Conservation (phyloP, 1,140 invertebrate species). For the Leptoteleia sp. region DNA sequence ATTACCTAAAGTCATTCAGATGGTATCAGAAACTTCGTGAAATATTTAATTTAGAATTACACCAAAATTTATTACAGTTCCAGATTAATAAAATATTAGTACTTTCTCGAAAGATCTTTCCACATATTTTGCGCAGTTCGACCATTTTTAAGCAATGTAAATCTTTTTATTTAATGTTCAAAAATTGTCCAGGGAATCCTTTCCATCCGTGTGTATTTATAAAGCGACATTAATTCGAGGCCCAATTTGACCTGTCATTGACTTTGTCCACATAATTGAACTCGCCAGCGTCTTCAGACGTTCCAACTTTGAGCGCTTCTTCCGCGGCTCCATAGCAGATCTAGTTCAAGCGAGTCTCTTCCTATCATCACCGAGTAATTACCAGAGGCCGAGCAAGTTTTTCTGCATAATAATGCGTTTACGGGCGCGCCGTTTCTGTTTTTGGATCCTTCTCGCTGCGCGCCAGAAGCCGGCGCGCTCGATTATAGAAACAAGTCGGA, state of each 20-base stretch:
- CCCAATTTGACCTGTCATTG: slow-evolving; percentile 5
- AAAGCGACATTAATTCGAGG: not conserved
- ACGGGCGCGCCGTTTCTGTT: slow-evolving; percentile 24
- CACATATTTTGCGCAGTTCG: too few relatives aligned
- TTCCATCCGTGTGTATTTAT: too few relatives aligned
- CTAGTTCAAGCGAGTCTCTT: slow-evolving; percentile 8
- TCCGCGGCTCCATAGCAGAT: slow-evolving; percentile 12
- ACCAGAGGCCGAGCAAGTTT: slow-evolving; percentile 4
- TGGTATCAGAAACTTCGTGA: too few relatives aligned
- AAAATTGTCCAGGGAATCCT: not conserved
- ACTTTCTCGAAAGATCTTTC: too few relatives aligned
- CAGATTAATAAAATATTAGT: too few relatives aligned
- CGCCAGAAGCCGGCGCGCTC: not conserved
- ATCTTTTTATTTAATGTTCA: too few relatives aligned
- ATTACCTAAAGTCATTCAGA: too few relatives aligned
- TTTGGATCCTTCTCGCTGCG: slow-evolving; percentile 21
- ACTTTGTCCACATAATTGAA: slow-evolving; percentile 24
- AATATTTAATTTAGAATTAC: too few relatives aligned
- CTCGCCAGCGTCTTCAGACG: not conserved
- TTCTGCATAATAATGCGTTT: slow-evolving; percentile 15
- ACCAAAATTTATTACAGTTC: too few relatives aligned
- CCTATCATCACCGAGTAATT: slow-evolving; percentile 1
- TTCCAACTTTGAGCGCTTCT: slow-evolving; percentile 15
- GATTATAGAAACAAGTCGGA: slow-evolving; percentile 47
- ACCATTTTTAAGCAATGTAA: too few relatives aligned